Evolutionary conservation across 2,888 invertebrate genomes (phyloP), one percentile per base, ranked within the genome.

Genomic region (Tipula vernalis): DNA sequence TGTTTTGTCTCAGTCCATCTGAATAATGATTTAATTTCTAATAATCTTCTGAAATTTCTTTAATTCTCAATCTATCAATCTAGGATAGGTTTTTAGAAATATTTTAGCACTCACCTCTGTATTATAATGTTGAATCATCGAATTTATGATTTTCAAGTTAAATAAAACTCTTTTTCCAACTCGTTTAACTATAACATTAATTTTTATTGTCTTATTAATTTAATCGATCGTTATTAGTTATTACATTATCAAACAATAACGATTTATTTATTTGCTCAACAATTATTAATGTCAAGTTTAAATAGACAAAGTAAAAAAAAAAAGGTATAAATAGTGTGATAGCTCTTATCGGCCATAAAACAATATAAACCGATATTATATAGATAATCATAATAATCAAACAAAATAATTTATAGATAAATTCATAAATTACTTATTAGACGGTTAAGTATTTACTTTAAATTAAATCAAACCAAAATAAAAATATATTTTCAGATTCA

Each of bases 401-500:
- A 47, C 51, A 5, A 28, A 71, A 28, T 4, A 8, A 71, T 71
- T 71, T 18, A 71, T 71, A 28, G 18, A 28, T 71, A 71, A 71
- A 28, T 18, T 44, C 28, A 28, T 28, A 28, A 28, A 28, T 10
- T 71, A 71, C 10, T 4, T 71, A 28, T 71, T 28, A 71, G 71
- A 71, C 71, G 71, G 71, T 71, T 71, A 12, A 28, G 2, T 18
- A 71, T 28, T 28, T 71, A 28, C 28, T 71, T 28, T n/a, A 13
- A 71, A 8, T 28, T 18, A 57, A 57, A 6, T 18, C 18, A 6
- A 39, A 39, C 6, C 18, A 71, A 28, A 12, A 28, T 28, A 28
- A 28, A 6, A 6, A 39, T 71, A 28, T 71, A 28, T 12, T 71
- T 71, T 71, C 93, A 97, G 97, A 97, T 93, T 97, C 97, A n/a